Base-by-base conservation (phyloP, 2,113 vertebrate species). In the Mesitornis unicolor region DNA sequence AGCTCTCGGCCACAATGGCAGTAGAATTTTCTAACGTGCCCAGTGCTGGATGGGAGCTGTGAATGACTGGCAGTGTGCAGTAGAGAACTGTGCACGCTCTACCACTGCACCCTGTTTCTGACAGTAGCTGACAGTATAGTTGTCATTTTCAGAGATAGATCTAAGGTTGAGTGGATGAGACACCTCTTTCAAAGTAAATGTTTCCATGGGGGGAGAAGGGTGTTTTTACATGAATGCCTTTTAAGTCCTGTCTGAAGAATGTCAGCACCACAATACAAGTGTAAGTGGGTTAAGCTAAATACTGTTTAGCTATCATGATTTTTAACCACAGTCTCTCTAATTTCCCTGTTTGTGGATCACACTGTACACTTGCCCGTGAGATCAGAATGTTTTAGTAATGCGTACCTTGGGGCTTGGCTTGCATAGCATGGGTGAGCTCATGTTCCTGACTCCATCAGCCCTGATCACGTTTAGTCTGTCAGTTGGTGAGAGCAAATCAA, bases 1-100 rank as follows among this genome's bases (percentile, higher is more conserved):
- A 56, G 4, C 35, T 51, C 42, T 88, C 14, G 33, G 45, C 35
- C 1, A 1, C 36, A 47, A 24, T 13, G 21, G 26, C 61, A 74
- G 51, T 26, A 47, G 13, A 67, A 19, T 78, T 63, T 59, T 59
- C 15, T 45, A 50, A 36, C 35, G 35, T 47, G 16, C 25, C 8
- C 3, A 75, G 26, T 26, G 40, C 33, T 40, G 48, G 22, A 8
- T 68, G 65, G 51, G 13, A 86, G 16, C 53, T 69, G 24, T 51
- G 38, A 68, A 38, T 54, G 43, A 35, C 86, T 73, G 2, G 1
- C 2, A 15, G 10, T 18, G 25, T 0, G 0, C 6, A 14, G n/a
- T 31, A 20, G 15, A 88, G 38, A 78, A 24, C 17, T 45, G 0
- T 33, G 21, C 0, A 0, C 24, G 59, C 42, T 35, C 5, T 89